Evolutionary conservation across 2,888 invertebrate genomes (phyloP), one percentile per base, ranked within the genome.

Genomic region (Diachrysia chrysitis): DNA sequence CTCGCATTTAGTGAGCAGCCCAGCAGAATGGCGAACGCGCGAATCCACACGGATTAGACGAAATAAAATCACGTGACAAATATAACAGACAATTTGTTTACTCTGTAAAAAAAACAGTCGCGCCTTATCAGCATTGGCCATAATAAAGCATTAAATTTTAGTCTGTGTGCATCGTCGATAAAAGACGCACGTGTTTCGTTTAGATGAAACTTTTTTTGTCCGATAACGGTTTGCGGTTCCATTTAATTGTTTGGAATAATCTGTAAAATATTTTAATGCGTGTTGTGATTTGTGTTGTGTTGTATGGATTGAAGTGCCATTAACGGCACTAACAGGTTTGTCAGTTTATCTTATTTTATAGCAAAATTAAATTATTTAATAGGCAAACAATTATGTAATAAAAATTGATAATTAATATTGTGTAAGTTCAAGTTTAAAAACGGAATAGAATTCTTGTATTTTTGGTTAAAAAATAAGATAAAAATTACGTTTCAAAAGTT

Each of bases 1-100:
- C 68, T 79, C 72, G 58, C 65, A 76, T 82, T 85, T 82, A 83
- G 83, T 84, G 69, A 79, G 81, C 80, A 69, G 68, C 78, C 77
- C 71, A 76, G 73, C 78, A 75, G 56, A 73, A 79, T 37, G 56
- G 60, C 23, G 83, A 79, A 73, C 86, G 85, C 79, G 84, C 86
- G 85, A 83, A 84, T 75, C 63, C 58, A 75, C 37, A 62, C 48
- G 48, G 74, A 69, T 74, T 70, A 76, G 71, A 80, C 35, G 54
- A 74, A 73, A 79, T 79, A 82, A 70, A 79, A 76, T 78, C 82
- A 80, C 80, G 83, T 83, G 84, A 83, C 72, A 60, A 67, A 19
- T 37, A 21, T n/a, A n/a, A n/a, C n/a, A n/a, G n/a, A n/a, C n/a
- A 69, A 51, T 66, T 69, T 74, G 76, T 82, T 76, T 81, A 73